Evolutionary conservation across 92 coral and sea anemone genomes (phyloP).

Genomic region (Micromussa lordhowensis): DNA sequence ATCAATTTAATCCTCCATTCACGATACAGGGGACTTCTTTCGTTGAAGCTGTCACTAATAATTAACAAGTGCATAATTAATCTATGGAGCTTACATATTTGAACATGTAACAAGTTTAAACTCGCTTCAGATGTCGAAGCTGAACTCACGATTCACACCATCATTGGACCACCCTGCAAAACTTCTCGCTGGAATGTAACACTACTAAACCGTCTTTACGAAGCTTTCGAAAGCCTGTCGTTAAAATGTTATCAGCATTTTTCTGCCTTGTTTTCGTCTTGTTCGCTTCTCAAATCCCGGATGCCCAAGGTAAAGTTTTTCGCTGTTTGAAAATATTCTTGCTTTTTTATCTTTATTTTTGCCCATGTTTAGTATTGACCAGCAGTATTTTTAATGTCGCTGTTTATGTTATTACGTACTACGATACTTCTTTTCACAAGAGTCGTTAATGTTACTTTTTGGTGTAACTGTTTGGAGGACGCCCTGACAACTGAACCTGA

Average conservation of each 20-base stretch:
- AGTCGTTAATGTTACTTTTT: neutral
- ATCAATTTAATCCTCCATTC: neutral
- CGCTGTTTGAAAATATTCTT: neutral
- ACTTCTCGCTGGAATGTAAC: neutral
- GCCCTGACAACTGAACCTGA: neutral
- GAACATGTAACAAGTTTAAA: neutral
- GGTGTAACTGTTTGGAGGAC: neutral
- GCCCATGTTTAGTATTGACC: neutral
- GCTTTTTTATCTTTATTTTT: neutral
- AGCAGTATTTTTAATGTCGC: neutral
- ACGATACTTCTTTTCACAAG: neutral
- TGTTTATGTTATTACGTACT: neutral
- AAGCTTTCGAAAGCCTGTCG: neutral
- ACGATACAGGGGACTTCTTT: neutral
- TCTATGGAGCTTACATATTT: neutral
- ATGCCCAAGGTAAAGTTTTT: neutral
- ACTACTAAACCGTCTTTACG: neutral
- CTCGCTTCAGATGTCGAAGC: neutral
- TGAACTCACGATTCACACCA: neutral
- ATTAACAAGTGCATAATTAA: neutral
- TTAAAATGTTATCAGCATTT: neutral
- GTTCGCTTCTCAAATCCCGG: neutral
- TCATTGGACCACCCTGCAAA: neutral
- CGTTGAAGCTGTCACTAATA: neutral
- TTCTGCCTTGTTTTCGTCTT: neutral